Conservation (phyloP, 1,140 invertebrate species). For the Procambarus virginalis region DNA sequence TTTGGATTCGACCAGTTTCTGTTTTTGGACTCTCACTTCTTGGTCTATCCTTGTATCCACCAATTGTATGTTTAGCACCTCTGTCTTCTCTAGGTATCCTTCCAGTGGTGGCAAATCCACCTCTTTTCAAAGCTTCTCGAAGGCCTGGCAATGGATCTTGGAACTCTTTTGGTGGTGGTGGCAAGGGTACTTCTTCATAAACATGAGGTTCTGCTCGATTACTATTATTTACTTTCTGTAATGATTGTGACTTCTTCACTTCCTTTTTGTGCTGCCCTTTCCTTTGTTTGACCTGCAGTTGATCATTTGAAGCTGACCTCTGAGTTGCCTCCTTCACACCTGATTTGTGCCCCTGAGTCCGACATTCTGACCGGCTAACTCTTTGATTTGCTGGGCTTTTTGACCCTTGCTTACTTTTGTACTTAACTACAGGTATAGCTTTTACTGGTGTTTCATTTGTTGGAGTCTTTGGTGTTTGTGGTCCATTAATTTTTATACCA, state of each 20-base stretch:
- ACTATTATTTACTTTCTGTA: constrained; percentile 70
- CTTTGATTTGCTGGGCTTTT: constrained; percentile 64
- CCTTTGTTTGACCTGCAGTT: constrained; percentile 60
- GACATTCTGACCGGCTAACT: constrained; percentile 46
- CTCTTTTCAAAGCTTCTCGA: constrained; percentile 41
- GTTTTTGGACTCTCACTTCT: constrained; percentile 70
- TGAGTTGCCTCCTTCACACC: constrained; percentile 61
- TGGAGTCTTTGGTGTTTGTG: constrained; percentile 45
- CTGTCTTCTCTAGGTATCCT: constrained; percentile 64
- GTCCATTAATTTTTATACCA: constrained; percentile 38
- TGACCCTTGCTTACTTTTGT: constrained; percentile 65
- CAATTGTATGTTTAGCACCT: constrained; percentile 43
- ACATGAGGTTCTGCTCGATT: constrained; percentile 72
- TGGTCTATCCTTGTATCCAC: constrained; percentile 59
- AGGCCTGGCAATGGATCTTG: constrained; percentile 81
- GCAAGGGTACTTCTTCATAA: constrained; percentile 84
- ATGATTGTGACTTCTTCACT: constrained; percentile 69
- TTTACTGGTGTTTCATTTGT: constrained; percentile 42
- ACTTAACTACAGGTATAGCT: constrained; percentile 52
- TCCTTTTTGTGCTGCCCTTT: constrained; percentile 69
- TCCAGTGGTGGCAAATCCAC: constrained; percentile 66
- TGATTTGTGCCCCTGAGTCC: constrained; percentile 40
- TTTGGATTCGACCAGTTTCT: constrained; percentile 57
- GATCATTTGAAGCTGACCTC: constrained; percentile 68
- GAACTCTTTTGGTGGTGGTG: constrained; percentile 86